Conservation (phyloP, 2,888 invertebrate genomes). For the Therioaphis trifolii region DNA sequence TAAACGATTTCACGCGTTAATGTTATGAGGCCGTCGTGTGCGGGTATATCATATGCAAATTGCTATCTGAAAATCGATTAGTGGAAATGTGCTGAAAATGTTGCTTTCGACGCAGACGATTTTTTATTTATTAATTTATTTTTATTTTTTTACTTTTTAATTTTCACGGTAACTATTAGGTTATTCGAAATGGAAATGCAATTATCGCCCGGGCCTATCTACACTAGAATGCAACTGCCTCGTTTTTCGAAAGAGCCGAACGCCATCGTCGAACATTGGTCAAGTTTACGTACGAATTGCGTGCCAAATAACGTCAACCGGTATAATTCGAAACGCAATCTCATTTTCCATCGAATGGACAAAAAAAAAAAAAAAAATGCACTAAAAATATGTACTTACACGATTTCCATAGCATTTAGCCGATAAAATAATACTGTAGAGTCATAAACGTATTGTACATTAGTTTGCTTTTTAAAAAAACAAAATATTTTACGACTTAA, state of each 20-base stretch:
- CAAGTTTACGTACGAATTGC: constrained; percentile 18
- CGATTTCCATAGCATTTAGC: not conserved
- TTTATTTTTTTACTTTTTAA: no score
- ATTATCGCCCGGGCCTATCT: not conserved
- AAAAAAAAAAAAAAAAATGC: not conserved
- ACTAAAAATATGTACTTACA: constrained; percentile 11
- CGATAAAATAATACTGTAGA: not conserved
- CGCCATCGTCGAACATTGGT: not conserved
- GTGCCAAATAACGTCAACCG: constrained; percentile 1
- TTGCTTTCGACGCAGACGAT: not conserved
- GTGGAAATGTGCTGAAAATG: not conserved
- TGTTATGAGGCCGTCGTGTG: no score
- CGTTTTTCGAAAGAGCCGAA: not conserved
- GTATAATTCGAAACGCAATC: constrained; percentile 18
- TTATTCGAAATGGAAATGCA: not conserved
- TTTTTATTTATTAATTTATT: no score
- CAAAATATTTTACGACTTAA: constrained; percentile 43
- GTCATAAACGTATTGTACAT: not conserved
- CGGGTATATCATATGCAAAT: no score
- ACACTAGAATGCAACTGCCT: not conserved
- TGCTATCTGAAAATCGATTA: no score
- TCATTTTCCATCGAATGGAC: constrained; percentile 18
- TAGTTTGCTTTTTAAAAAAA: constrained; percentile 33
- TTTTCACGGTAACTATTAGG: no score
- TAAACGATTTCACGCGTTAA: no score